phyloP scores from a whole-genome alignment of 2,797 vertebrate genomes.

The Harpagifer antarcticus region DNA sequence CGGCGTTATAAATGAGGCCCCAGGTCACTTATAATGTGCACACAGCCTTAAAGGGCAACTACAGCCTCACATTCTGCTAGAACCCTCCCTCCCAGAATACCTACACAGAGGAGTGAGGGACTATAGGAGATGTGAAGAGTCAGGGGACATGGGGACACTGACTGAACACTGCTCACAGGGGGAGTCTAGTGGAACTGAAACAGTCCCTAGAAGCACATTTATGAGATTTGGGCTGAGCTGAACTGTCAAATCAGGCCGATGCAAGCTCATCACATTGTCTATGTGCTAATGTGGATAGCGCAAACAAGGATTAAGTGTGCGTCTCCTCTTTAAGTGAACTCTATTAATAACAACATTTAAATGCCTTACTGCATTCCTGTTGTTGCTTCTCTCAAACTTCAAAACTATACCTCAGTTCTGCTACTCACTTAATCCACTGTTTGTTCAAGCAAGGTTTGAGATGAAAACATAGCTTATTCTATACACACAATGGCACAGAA shows the following conservation, averaged over 20 bases:
- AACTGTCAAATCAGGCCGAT: background rate
- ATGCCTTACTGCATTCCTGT: background rate
- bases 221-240: background rate
- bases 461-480: background rate
- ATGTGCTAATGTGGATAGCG: background rate
- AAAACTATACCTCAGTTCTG: background rate
- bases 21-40: background rate
- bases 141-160: background rate
- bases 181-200: background rate
- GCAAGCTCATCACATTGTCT: background rate
- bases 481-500: background rate
- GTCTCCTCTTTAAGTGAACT: background rate
- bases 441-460: background rate
- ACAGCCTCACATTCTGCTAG: background rate
- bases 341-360: slow-evolving; percentile 13
- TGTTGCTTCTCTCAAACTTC: background rate
- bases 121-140: background rate
- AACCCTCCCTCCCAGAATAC: background rate
- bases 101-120: background rate
- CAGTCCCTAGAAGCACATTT: background rate
- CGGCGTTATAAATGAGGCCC: no score
- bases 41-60: background rate
- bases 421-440: background rate
- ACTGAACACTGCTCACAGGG: background rate
- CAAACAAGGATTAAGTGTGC: background rate